Evolutionary conservation across 2,888 invertebrate genomes (phyloP).

Genomic region (Lomographa bimaculata): DNA sequence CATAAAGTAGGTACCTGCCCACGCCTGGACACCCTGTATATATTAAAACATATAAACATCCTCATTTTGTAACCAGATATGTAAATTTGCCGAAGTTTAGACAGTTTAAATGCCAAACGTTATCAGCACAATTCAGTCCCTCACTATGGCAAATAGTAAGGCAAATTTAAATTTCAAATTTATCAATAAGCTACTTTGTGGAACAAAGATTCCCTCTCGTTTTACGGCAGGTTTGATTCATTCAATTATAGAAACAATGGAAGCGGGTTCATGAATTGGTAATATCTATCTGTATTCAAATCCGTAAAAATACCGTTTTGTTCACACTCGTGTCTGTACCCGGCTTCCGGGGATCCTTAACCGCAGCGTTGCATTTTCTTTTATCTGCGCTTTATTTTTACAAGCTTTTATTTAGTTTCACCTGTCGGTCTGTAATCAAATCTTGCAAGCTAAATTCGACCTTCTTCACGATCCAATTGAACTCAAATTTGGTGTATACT

Average conservation of each 20-base stretch:
- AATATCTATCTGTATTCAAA: slow-evolving; percentile 33
- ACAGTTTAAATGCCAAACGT: too few relatives aligned
- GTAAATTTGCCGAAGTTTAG: too few relatives aligned
- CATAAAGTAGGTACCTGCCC: too few relatives aligned
- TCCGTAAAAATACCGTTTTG: slow-evolving; percentile 28
- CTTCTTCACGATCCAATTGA: too few relatives aligned
- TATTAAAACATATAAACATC: too few relatives aligned
- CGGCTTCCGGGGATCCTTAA: slow-evolving; percentile 3
- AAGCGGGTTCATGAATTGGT: slow-evolving; percentile 31
- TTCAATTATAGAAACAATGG: slow-evolving; percentile 33
- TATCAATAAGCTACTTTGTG: slow-evolving; percentile 21
- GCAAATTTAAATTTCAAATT: slow-evolving; percentile 24
- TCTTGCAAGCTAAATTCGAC: too few relatives aligned
- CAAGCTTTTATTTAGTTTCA: too few relatives aligned
- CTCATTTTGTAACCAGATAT: too few relatives aligned
- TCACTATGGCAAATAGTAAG: slow-evolving; percentile 7
- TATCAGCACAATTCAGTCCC: too few relatives aligned
- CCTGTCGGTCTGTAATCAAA: too few relatives aligned
- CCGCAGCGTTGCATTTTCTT: slow-evolving; percentile 13
- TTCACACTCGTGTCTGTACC: slow-evolving; percentile 9
- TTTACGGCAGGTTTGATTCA: slow-evolving; percentile 27
- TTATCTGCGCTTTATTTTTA: slow-evolving; percentile 9
- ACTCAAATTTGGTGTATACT: too few relatives aligned
- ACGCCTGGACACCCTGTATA: too few relatives aligned
- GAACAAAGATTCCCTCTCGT: slow-evolving; percentile 26